Evolutionary conservation across 2,797 vertebrate genomes (phyloP).

Genomic region (Eidolon dupreanum): DNA sequence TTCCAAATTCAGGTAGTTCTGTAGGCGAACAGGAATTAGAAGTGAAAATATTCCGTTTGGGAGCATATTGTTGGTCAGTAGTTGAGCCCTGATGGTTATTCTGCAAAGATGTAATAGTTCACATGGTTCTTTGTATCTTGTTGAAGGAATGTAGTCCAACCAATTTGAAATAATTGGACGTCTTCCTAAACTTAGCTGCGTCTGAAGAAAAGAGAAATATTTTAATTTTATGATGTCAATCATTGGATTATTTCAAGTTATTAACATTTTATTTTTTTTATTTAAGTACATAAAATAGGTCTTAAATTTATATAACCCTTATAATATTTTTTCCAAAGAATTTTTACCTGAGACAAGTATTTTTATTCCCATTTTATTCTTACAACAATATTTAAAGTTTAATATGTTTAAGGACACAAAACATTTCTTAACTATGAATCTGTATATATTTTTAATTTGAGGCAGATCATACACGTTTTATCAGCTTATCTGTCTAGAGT

Average conservation of each 20-base stretch:
- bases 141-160: constrained; percentile 79
- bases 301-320: neutral
- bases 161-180: constrained; percentile 78
- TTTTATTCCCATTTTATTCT: constrained; percentile 46
- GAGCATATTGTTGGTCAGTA: constrained; percentile 74
- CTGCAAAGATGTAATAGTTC: constrained; percentile 82
- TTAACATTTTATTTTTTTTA: constrained; percentile 17
- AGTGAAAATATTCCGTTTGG: constrained; percentile 81
- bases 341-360: neutral
- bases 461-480: neutral
- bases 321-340: neutral
- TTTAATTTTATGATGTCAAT: constrained; percentile 38
- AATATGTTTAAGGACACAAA: neutral
- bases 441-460: constrained; percentile 3
- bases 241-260: neutral
- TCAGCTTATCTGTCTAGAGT: neutral
- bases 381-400: neutral
- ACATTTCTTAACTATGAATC: constrained; percentile 9
- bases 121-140: constrained; percentile 80
- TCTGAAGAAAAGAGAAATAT: constrained; percentile 68
- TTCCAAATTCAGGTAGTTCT: constrained; percentile 82
- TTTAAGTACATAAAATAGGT: constrained; percentile 37
- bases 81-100: constrained; percentile 73
- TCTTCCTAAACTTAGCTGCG: constrained; percentile 76
- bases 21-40: constrained; percentile 76